These are phyloP conservation scores for Plagodis dolabraria DNA, from an alignment of 2,888 invertebrate genomes.

Conservation along the genomic window DNA sequence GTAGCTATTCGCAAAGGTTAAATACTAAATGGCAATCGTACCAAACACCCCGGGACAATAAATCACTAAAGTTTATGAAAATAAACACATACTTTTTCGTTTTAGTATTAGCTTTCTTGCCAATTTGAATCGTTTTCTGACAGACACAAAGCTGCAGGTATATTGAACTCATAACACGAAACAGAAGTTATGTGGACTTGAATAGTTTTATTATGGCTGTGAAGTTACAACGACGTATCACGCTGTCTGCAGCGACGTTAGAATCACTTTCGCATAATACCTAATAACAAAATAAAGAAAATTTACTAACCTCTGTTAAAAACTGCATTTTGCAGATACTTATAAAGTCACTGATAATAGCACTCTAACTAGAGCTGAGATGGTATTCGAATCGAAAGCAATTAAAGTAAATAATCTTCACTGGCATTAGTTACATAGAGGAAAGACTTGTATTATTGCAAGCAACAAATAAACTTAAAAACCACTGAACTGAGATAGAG, in stretches of 20 bases:
- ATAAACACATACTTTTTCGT: conserved; percentile 6
- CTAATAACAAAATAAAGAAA: conserved; percentile 1
- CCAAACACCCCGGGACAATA: conserved; percentile 10
- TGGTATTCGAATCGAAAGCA: too few relatives aligned
- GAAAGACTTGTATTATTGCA: too few relatives aligned
- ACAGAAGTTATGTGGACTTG: conserved; percentile 7
- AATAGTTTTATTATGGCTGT: conserved; percentile 26
- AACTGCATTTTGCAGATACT: not conserved
- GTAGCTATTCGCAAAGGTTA: conserved; percentile 2
- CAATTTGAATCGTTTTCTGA: conserved; percentile 8
- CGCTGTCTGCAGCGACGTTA: conserved; percentile 15
- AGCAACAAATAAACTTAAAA: too few relatives aligned
- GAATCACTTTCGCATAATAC: conserved; percentile 4
- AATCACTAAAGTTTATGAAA: conserved; percentile 14
- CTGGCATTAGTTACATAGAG: too few relatives aligned
- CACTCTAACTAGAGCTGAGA: too few relatives aligned
- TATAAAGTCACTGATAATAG: not conserved
- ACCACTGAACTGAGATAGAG: too few relatives aligned
- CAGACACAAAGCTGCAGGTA: conserved; percentile 3
- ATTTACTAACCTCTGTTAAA: not conserved
- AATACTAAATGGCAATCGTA: conserved; percentile 11
- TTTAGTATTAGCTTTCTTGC: not conserved
- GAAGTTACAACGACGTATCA: conserved; percentile 16
- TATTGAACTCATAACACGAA: not conserved
- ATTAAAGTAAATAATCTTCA: too few relatives aligned